A percentile compares a stretch with the other conserved stretches of the same genome.
Evolutionary conservation across 37 sponge, comb jelly and placozoan species (phyloP).

Genomic region (Haliclona indistincta): DNA sequence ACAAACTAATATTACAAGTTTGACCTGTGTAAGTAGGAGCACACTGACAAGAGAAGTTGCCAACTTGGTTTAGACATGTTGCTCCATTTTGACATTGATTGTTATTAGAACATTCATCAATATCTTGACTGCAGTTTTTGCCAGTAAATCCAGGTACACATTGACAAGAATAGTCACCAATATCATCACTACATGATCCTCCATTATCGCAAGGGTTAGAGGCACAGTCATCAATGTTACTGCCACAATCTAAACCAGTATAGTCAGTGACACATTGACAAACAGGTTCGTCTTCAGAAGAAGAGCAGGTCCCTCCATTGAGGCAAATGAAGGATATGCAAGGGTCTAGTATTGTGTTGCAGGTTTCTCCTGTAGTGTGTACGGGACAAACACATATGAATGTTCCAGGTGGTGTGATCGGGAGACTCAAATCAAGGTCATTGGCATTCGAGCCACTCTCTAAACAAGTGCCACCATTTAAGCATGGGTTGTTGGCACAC

Average conservation of each 20-base stretch:
- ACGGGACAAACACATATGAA: slow-evolving; percentile 34
- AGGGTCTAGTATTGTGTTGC: slow-evolving; percentile 20
- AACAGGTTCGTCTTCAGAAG: slow-evolving; percentile 4
- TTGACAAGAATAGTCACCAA: slow-evolving; percentile 31
- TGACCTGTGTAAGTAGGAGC: slow-evolving; percentile 18
- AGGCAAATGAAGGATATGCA: slow-evolving; percentile 38
- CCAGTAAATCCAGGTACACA: slow-evolving; percentile 57
- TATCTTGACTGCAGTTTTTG: slow-evolving; percentile 25
- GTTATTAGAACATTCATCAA: slow-evolving; percentile 37
- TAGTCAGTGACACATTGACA: slow-evolving; percentile 57
- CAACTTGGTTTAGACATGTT: slow-evolving; percentile 12
- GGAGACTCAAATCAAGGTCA: slow-evolving; percentile 2
- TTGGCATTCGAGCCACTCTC: slow-evolving; percentile 16
- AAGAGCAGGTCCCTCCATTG: slow-evolving; percentile 52
- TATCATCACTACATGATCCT: slow-evolving; percentile 38
- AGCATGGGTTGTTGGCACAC: slow-evolving; percentile 38
- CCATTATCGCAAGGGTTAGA: slow-evolving; percentile 28
- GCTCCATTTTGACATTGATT: slow-evolving; percentile 64
- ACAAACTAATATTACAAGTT: slow-evolving; percentile 18
- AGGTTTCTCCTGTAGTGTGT: slow-evolving; percentile 47
- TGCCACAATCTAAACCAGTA: slow-evolving; percentile 46
- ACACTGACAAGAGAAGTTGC: slow-evolving; percentile 30
- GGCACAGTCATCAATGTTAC: slow-evolving; percentile 36
- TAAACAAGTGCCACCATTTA: slow-evolving; percentile 45
- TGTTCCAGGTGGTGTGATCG: not conserved